Conservation (phyloP, 2,888 invertebrate species). For the Amiota mariae region DNA sequence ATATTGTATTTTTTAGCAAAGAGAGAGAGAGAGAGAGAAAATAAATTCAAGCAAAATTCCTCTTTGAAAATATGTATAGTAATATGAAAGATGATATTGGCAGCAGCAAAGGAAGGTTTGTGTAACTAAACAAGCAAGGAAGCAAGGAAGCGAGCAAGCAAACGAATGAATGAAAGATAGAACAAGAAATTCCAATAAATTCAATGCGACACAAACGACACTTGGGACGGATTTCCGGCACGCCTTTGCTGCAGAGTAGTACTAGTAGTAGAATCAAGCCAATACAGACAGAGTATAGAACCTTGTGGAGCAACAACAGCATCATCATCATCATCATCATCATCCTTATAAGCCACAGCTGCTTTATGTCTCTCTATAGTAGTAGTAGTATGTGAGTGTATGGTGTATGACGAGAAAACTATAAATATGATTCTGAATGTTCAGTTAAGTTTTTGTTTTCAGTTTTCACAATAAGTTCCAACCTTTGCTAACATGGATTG, state of each 20-base stretch:
- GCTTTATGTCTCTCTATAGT: conserved; percentile 9
- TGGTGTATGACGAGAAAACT: conserved; percentile 39
- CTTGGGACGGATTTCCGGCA: conserved; percentile 63
- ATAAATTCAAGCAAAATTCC: too few species aligned
- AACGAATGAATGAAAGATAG: conserved; percentile 18
- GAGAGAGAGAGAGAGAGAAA: not conserved
- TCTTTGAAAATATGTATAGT: too few species aligned
- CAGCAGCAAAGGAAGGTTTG: not conserved
- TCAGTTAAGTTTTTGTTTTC: too few species aligned
- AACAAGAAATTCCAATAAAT: conserved; percentile 62
- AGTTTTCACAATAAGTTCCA: too few species aligned
- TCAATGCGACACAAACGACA: conserved; percentile 66
- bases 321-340: conserved; percentile 3
- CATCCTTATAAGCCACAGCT: not conserved
- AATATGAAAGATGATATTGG: too few species aligned
- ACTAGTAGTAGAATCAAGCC: conserved; percentile 12
- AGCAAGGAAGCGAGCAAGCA: not conserved
- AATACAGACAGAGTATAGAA: conserved; percentile 33
- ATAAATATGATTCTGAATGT: not conserved
- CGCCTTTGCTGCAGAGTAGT: not conserved
- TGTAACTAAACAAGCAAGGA: not conserved
- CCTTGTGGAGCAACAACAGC: conserved; percentile 27
- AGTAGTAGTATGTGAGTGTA: conserved; percentile 22
- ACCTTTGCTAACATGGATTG: not conserved
- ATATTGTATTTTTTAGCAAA: not conserved